Base-by-base conservation (phyloP, 2,888 invertebrate genomes). In the Drosophila paranaensis region DNA sequence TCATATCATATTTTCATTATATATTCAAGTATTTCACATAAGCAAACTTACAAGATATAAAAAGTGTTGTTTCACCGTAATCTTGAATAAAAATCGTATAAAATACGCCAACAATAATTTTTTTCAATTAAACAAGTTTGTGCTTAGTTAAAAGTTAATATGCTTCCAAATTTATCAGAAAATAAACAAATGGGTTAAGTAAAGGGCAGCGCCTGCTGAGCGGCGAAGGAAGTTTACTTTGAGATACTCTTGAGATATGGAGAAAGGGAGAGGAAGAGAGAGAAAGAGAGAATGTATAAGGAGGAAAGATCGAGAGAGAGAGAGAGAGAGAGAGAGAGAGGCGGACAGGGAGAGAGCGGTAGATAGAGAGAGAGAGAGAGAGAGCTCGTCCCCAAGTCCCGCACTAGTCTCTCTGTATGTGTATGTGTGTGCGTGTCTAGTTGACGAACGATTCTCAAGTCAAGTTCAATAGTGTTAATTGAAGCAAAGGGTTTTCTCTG, bases 381-480 rank as follows among this genome's bases (percentile, higher is more conserved):
- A 25, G 6, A 25, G 25, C n/a, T n/a, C n/a, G 20, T 20, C 20
- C 20, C 20, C 20, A 20, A 20, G 20, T 20, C 20, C 20, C 20
- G 20, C 20, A 20, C 20, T 20, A 20, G 20, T 20, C 20, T 20
- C 20, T 20, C 20, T 20, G 2, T 20, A 1, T 20, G 2, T 20
- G 20, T 20, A 20, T 20, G 20, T 11, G 42, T 16, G 35, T 46
- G 56, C 16, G 57, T 61, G 50, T 46, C 33, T 30, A 16, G n/a
- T 53, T 61, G 63, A 71, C 50, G 55, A 39, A 71, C 50, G 55
- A 39, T 58, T 43, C 25, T 64, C 67, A 11, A 50, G 68, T 83
- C 79, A 88, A 89, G 86, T 83, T 87, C 87, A 84, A 71, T 65
- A 75, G 89, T 89, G 88, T 90, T 90, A 90, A 88, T 90, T 88